phyloP scores from a whole-genome alignment of 2,888 invertebrate genomes.

The Heliconius hortense region DNA sequence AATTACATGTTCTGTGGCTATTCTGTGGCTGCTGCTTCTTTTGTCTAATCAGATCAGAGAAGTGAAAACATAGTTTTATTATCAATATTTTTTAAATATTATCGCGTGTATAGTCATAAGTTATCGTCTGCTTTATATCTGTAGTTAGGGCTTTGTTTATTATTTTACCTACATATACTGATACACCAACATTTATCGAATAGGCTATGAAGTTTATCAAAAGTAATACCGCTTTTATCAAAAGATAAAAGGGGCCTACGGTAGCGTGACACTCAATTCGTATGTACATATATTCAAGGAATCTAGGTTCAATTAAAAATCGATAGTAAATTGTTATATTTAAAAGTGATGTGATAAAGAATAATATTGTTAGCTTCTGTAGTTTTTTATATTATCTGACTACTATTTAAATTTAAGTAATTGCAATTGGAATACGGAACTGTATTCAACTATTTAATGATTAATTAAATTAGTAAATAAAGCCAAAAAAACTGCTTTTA shows the following conservation, averaged over 20 bases:
- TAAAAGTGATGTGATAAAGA: slow-evolving; percentile 1
- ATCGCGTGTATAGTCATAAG: not conserved
- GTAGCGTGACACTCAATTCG: slow-evolving; percentile 11
- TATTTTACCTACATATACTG: not conserved
- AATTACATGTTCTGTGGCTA: not conserved
- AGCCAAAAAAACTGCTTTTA: too few species aligned
- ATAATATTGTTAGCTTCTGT: not conserved
- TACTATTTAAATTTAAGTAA: not conserved
- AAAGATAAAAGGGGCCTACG: slow-evolving; percentile 24
- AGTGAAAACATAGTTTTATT: not conserved
- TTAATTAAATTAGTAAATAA: too few species aligned
- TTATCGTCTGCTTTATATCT: not conserved
- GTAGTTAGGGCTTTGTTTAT: not conserved
- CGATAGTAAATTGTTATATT: not conserved
- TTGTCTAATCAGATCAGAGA: not conserved
- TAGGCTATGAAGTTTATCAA: slow-evolving; percentile 12
- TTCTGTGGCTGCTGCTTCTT: too few species aligned
- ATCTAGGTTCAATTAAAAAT: slow-evolving; percentile 12
- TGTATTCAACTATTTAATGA: not conserved
- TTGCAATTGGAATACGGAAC: not conserved
- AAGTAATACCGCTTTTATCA: slow-evolving; percentile 8
- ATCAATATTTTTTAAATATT: not conserved
- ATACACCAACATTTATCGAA: not conserved
- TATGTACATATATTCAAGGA: not conserved
- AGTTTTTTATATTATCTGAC: not conserved